Percentiles rank a stretch among this genome's conserved stretches.
Evolutionary conservation across 2,888 invertebrate species (phyloP).

Genomic region (Coelopa pilipes): DNA sequence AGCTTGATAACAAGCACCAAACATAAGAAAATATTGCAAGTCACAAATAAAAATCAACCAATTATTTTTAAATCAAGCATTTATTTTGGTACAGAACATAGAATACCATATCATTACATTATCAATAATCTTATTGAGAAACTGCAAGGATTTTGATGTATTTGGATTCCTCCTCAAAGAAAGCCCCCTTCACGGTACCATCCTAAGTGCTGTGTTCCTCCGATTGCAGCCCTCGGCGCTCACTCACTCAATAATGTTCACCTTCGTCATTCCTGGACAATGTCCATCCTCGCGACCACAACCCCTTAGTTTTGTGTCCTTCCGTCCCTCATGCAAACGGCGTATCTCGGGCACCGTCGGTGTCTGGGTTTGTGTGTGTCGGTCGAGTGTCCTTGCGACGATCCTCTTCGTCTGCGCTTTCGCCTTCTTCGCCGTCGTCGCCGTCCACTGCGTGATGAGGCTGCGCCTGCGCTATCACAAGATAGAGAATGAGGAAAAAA

Average conservation of each 20-base stretch:
- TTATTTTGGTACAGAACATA: neutral
- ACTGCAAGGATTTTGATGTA: too few relatives aligned
- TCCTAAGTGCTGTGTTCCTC: conserved; percentile 15
- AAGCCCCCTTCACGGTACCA: neutral
- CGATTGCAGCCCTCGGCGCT: conserved; percentile 8
- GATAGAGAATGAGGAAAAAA: conserved; percentile 1
- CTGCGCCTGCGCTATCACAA: neutral
- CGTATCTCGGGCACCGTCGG: neutral
- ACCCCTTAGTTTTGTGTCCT: conserved; percentile 25
- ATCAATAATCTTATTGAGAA: too few relatives aligned
- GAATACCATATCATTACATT: too few relatives aligned
- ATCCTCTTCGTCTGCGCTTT: conserved; percentile 21
- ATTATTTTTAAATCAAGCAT: neutral
- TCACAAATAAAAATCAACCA: neutral
- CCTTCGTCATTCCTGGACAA: conserved; percentile 34
- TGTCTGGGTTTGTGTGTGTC: neutral
- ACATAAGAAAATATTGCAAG: too few relatives aligned
- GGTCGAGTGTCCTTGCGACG: conserved; percentile 22
- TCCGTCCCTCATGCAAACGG: neutral
- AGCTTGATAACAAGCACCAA: too few relatives aligned
- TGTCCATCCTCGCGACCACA: conserved; percentile 41
- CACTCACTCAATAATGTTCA: conserved; percentile 22
- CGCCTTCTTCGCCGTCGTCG: neutral
- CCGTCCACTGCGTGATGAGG: neutral
- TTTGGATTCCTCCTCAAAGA: neutral